Conservation (phyloP, 2,888 invertebrate species). For the Cheilosia impressa region DNA sequence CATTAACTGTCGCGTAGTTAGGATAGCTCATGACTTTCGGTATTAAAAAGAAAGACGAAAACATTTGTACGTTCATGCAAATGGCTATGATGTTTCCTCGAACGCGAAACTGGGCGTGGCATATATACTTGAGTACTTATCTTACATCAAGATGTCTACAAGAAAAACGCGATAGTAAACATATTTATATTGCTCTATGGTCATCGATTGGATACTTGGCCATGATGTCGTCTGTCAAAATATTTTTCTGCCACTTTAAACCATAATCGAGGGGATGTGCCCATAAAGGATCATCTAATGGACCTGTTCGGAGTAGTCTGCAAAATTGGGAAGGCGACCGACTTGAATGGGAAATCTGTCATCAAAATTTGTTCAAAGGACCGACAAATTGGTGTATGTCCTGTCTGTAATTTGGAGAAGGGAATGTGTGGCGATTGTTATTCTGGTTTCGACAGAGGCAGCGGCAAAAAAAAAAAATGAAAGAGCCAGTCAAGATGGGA, state of each 20-base stretch:
- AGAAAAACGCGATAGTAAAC: conserved; percentile 43
- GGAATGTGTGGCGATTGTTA: neutral
- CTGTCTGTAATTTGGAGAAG: neutral
- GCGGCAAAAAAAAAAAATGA: conserved; percentile 16
- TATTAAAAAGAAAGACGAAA: conserved; percentile 10
- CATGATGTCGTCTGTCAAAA: conserved; percentile 58
- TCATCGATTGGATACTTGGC: conserved; percentile 39
- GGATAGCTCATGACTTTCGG: conserved; percentile 9
- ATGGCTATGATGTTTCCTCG: conserved; percentile 15
- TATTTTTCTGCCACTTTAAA: conserved; percentile 68
- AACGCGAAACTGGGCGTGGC: neutral
- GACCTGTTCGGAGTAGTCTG: conserved; percentile 51
- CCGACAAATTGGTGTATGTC: conserved; percentile 53
- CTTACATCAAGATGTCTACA: conserved; percentile 2
- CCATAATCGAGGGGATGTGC: conserved; percentile 71
- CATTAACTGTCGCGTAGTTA: neutral
- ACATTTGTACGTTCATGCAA: neutral
- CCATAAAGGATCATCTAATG: conserved; percentile 67
- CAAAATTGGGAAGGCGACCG: conserved; percentile 27
- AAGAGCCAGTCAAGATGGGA: conserved; percentile 17
- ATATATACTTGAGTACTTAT: conserved; percentile 1
- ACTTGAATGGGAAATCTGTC: conserved; percentile 61
- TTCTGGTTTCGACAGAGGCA: conserved; percentile 46
- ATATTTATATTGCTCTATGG: conserved; percentile 34
- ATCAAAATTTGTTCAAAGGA: conserved; percentile 60